Evolutionary conservation across 1,140 invertebrate species (phyloP).

Genomic region (Asbolus verrucosus): DNA sequence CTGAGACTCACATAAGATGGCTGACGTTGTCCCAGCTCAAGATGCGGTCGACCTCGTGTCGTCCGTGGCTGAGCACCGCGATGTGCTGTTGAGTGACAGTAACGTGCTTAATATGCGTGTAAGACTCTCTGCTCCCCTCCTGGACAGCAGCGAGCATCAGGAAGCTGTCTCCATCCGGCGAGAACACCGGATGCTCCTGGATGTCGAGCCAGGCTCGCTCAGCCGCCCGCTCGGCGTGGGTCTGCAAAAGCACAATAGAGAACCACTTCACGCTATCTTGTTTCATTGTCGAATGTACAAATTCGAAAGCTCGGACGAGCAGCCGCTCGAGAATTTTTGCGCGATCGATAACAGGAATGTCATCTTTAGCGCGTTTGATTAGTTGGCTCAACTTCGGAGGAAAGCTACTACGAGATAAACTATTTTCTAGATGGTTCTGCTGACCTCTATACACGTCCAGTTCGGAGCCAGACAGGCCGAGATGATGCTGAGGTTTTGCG

Average conservation of each 20-base stretch:
- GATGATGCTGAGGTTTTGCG: slow-evolving; percentile 87
- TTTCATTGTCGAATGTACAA: too few species aligned
- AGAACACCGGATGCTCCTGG: slow-evolving; percentile 85
- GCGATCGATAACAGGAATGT: too few species aligned
- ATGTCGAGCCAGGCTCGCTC: slow-evolving; percentile 88
- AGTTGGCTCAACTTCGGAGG: too few species aligned
- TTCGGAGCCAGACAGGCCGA: slow-evolving; percentile 81
- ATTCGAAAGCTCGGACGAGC: too few species aligned
- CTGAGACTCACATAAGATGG: slow-evolving; percentile 83
- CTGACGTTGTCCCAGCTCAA: slow-evolving; percentile 87
- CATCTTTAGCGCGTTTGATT: too few species aligned
- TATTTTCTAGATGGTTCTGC: slow-evolving; percentile 51
- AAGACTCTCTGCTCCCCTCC: slow-evolving; percentile 84
- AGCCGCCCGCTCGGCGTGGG: slow-evolving; percentile 82
- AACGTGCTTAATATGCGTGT: slow-evolving; percentile 90
- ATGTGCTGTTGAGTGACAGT: slow-evolving; percentile 85
- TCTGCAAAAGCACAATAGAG: slow-evolving; percentile 66
- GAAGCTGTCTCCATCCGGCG: slow-evolving; percentile 85
- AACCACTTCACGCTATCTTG: too few species aligned
- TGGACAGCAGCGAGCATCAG: slow-evolving; percentile 84
- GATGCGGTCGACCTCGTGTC: slow-evolving; percentile 86
- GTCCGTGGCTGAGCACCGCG: slow-evolving; percentile 87
- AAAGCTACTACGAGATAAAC: slow-evolving; percentile 15
- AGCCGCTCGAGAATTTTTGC: too few species aligned
- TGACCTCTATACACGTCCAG: slow-evolving; percentile 87